Conservation (phyloP, 2,797 vertebrate species). For the Hybognathus amarus region DNA sequence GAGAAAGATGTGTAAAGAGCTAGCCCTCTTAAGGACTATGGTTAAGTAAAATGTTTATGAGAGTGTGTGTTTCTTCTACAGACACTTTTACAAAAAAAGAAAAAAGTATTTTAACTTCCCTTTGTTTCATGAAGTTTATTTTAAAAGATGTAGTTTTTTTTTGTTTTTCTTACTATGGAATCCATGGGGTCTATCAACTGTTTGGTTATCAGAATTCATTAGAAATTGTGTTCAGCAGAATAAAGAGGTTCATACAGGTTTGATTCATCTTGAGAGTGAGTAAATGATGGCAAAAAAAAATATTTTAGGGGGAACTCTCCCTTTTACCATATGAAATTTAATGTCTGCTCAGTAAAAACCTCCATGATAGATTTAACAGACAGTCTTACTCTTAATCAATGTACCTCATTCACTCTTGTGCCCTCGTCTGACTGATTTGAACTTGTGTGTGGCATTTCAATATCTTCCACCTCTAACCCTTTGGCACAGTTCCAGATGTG, state of each 20-base stretch:
- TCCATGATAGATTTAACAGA: neutral
- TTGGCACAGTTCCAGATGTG: conserved; percentile 65
- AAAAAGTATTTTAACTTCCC: no score
- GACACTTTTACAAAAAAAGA: neutral
- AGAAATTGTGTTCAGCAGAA: no score
- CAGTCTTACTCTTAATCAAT: conserved; percentile 16
- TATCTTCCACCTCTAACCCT: neutral
- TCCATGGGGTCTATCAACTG: no score
- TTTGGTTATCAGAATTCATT: no score
- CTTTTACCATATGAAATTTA: neutral
- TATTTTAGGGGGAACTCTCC: no score
- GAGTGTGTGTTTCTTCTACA: neutral
- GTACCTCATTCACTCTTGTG: neutral
- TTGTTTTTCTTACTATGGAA: no score
- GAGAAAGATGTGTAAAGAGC: neutral
- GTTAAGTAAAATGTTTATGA: neutral
- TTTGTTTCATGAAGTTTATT: no score
- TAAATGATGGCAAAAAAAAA: no score
- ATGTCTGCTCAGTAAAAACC: neutral
- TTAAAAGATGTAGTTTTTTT: no score
- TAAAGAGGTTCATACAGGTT: no score
- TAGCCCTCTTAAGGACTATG: neutral
- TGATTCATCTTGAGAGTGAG: no score
- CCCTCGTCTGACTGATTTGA: neutral
- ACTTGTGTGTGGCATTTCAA: conserved; percentile 23